Evolutionary conservation across 37 sponge, comb jelly and placozoan species (phyloP).

Genomic region (Beroe forskalii): DNA sequence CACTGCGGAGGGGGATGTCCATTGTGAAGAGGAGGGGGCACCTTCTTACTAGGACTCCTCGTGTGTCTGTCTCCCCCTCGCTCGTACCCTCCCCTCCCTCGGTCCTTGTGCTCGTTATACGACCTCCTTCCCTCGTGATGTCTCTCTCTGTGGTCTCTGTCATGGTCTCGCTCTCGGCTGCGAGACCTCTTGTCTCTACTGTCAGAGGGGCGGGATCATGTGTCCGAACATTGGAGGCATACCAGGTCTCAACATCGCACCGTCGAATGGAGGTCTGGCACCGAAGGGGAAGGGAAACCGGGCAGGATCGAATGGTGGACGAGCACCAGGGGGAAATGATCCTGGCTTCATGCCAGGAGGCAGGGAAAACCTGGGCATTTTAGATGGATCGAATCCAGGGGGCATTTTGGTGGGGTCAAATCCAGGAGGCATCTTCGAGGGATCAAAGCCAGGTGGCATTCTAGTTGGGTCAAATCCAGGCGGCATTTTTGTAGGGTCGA

Average conservation of each 20-base stretch:
- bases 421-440: slow-evolving; percentile 19
- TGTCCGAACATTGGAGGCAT: slow-evolving; percentile 1
- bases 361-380: slow-evolving; percentile 30
- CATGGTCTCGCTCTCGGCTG: slow-evolving; percentile 28
- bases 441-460: slow-evolving; percentile 36
- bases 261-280: slow-evolving; percentile 13
- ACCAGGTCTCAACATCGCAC: not conserved
- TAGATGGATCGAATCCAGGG: slow-evolving; percentile 18
- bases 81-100: not conserved
- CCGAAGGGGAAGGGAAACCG: not conserved
- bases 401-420: slow-evolving; percentile 57
- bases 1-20: not conserved
- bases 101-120: not conserved
- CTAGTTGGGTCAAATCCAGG: not conserved
- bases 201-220: not conserved
- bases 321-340: not conserved
- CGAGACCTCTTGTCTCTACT: not conserved
- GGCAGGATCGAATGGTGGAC: not conserved
- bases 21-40: slow-evolving; percentile 20
- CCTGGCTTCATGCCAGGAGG: slow-evolving; percentile 44
- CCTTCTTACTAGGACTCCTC: not conserved
- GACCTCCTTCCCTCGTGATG: not conserved
- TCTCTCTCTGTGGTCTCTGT: slow-evolving; percentile 4
- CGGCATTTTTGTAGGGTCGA: not conserved
- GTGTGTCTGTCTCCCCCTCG: not conserved